Conservation (phyloP, 2,797 vertebrate species). For the Artibeus lituratus region DNA sequence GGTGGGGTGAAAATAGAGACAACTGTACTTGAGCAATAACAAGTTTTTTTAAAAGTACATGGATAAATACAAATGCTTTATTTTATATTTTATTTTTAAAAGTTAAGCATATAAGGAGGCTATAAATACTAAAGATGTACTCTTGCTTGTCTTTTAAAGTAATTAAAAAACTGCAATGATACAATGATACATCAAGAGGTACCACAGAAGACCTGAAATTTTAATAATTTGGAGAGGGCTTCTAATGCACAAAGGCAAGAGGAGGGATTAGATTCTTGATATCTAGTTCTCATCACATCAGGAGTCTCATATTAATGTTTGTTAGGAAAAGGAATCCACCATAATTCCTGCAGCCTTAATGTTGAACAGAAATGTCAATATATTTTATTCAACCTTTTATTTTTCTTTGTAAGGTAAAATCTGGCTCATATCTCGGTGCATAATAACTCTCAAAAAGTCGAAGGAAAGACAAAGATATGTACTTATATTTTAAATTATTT, state of each 20-base stretch:
- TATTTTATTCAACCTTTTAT: constrained; percentile 77
- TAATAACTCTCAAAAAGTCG: constrained; percentile 47
- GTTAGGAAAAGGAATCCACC: constrained; percentile 75
- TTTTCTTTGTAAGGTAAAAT: constrained; percentile 72
- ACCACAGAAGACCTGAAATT: constrained; percentile 70
- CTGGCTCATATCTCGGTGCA: constrained; percentile 53
- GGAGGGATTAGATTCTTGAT: constrained; percentile 73
- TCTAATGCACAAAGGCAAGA: constrained; percentile 57
- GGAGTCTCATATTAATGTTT: constrained; percentile 77
- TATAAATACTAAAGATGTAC: constrained; percentile 38
- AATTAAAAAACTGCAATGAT: constrained; percentile 57
- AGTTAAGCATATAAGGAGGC: constrained; percentile 33
- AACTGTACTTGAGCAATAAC: too few relatives aligned
- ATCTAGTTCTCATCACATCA: constrained; percentile 71
- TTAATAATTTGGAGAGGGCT: constrained; percentile 75
- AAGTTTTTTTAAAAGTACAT: constrained; percentile 32
- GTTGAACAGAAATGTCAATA: constrained; percentile 78
- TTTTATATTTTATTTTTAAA: constrained; percentile 44
- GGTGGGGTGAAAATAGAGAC: too few relatives aligned
- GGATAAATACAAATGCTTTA: constrained; percentile 53
- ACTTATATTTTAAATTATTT: constrained; percentile 40
- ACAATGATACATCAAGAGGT: constrained; percentile 51
- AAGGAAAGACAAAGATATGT: constrained; percentile 39
- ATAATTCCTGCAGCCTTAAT: constrained; percentile 75
- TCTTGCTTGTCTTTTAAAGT: constrained; percentile 64